Base-by-base conservation (phyloP, 1,140 invertebrate species). In the Ephestia elutella region DNA sequence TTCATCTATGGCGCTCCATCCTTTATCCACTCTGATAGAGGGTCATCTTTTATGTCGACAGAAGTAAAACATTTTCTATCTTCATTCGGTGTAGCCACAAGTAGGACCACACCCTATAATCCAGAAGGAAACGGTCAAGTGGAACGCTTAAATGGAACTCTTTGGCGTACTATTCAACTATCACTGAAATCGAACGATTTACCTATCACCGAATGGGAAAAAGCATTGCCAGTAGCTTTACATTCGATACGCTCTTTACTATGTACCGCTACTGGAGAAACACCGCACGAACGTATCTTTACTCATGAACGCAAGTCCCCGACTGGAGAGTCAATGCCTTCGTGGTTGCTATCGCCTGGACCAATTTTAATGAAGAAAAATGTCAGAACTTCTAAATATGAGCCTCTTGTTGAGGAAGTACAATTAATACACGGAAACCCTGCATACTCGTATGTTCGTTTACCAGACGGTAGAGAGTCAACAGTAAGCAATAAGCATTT, bases 281-380 rank as follows among this genome's bases (percentile, higher is more conserved):
- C 67, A 11, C 62, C 67, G 10, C 70, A 68, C 49, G 69, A 74
- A 63, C 28, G 63, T 18, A 59, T 71, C 44, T 63, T 70, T 56
- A 56, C 5, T n/a, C 61, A 69, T 48, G 21, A 59, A 2, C 28
- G 65, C 18, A 32, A 58, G 25, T 59, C 59, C 17, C 25, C 57
- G 13, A 68, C 57, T 50, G 65, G 63, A 5, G 32, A 56, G 35
- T 68, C 59, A n/a, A 18, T 65, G 9, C 68, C 65, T n/a, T 60
- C 56, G 7, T 73, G 65, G 65, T 48, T 73, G 13, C 20, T 60
- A 10, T 53, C 25, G 9, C 57, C 66, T 15, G 65, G 65, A 35
- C 62, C 55, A 9, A 60, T 60, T 0, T 38, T 67, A 5, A 57
- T 70, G 49, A 69, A 66, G 53, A 62, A 56, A 21, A 51, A 62